Base-by-base conservation (phyloP, 2,113 vertebrate species). In the Corythoichthys intestinalis region DNA sequence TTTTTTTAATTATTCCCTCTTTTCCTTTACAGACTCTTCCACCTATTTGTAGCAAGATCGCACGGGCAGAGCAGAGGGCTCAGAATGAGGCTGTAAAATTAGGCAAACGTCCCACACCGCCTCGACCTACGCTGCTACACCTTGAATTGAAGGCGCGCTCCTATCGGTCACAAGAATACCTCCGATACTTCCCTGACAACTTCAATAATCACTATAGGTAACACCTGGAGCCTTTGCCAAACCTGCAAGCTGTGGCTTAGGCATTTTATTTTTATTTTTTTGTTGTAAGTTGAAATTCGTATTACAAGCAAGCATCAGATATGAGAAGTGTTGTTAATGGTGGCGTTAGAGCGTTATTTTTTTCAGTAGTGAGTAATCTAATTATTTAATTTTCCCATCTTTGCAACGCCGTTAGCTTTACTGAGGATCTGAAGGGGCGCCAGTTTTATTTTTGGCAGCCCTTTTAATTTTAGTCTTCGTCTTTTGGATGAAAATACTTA, bases 121-220 rank as follows among this genome's bases (percentile, higher is more conserved):
- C 95, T 1, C 65, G 9, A 0, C 92, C 95, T 2, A 60, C 80
- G 68, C 68, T 92, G 67, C 91, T 98, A 58, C 93, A 92, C 65
- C 75, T 99, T 58, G 77, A 71, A 14, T 87, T 98, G 63, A 94
- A 89, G 1, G 96, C 94, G 14, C 91, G 91, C 14, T 93, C 95
- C 59, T 92, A 95, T 5, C 58, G 81, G 35, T 79, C 82, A 0
- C 88, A 85, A 62, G 92, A 93, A 59, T 96, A 92, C 80, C 77
- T 91, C 73, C 78, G 28, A 49, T 88, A 84, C 71, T 95, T 93
- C 50, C 75, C 88, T 48, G 79, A 83, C 0, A 91, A 91, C 17
- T 85, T 94, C 37, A 74, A 84, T 53, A 84, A 75, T 39, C 85
- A 92, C 69, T 91, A 80, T 38, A 9, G 88, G 95, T 98, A 81